Percentiles rank a stretch among this genome's conserved stretches.
phyloP scores from a whole-genome alignment of 2,113 vertebrate species.

The Pongo pygmaeus region DNA sequence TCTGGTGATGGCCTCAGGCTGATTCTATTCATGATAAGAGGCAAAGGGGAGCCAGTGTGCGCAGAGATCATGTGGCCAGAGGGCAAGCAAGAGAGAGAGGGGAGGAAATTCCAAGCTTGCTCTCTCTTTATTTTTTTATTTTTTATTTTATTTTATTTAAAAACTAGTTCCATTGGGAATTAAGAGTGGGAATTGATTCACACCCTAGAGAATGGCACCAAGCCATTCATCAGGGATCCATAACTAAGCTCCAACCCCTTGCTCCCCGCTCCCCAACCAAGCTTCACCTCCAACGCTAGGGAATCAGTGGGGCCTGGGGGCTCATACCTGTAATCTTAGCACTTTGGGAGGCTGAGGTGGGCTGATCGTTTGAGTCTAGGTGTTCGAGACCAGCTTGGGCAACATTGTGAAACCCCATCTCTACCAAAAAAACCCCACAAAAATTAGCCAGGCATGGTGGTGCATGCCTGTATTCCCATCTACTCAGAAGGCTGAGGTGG shows the following conservation, averaged over 20 bases:
- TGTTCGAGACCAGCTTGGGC: no score
- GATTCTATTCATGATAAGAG: background rate
- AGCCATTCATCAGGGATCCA: background rate
- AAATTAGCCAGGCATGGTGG: no score
- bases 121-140: no score
- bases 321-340: no score
- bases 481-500: no score
- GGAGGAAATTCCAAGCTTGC: background rate
- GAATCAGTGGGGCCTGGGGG: background rate
- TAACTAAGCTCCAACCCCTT: background rate
- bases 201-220: background rate
- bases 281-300: background rate
- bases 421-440: no score
- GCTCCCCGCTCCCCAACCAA: background rate
- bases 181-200: background rate
- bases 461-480: no score
- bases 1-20: background rate
- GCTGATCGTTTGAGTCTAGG: no score
- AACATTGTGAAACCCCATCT: no score
- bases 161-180: background rate
- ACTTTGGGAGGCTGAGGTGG: no score
- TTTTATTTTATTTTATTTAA: background rate
- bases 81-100: background rate
- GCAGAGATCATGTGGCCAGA: background rate
- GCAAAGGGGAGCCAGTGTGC: background rate